Percentiles rank a stretch among this genome's conserved stretches.
Conservation (phyloP, 2,888 invertebrate genomes). For the Biston betularia region DNA sequence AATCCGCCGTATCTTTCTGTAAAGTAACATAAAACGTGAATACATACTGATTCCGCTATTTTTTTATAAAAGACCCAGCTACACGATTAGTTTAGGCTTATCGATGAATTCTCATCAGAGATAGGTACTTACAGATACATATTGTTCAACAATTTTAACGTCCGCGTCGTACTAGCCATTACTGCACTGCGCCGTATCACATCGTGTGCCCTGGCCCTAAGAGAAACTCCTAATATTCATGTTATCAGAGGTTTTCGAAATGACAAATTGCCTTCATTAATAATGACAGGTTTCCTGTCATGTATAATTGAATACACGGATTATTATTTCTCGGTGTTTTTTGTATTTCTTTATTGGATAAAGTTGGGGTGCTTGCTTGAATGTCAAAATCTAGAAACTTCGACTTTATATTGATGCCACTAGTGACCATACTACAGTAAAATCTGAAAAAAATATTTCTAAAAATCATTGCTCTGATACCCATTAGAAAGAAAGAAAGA, state of each 20-base stretch:
- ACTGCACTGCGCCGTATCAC: neutral
- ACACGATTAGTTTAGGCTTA: too few species aligned
- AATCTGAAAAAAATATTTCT: too few species aligned
- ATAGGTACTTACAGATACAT: too few species aligned
- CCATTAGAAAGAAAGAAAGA: too few species aligned
- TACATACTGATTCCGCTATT: too few species aligned
- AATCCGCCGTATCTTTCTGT: too few species aligned
- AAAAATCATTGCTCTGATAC: too few species aligned
- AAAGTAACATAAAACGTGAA: too few species aligned
- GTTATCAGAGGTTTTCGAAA: slow-evolving; percentile 7
- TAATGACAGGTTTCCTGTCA: slow-evolving; percentile 12
- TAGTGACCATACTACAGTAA: neutral
- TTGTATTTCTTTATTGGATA: slow-evolving; percentile 4
- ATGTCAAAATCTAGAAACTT: neutral
- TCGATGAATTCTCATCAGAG: too few species aligned
- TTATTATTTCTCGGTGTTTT: neutral
- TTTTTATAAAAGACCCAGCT: too few species aligned
- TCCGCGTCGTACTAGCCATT: too few species aligned
- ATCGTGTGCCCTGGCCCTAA: neutral
- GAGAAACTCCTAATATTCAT: neutral
- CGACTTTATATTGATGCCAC: neutral
- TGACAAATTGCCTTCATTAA: slow-evolving; percentile 16
- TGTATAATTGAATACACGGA: slow-evolving; percentile 7
- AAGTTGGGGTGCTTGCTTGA: neutral
- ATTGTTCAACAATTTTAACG: too few species aligned